A percentile compares a stretch with the other conserved stretches of the same genome.
phyloP scores from a whole-genome alignment of 2,888 invertebrate genomes.

The Agrochola circellaris region DNA sequence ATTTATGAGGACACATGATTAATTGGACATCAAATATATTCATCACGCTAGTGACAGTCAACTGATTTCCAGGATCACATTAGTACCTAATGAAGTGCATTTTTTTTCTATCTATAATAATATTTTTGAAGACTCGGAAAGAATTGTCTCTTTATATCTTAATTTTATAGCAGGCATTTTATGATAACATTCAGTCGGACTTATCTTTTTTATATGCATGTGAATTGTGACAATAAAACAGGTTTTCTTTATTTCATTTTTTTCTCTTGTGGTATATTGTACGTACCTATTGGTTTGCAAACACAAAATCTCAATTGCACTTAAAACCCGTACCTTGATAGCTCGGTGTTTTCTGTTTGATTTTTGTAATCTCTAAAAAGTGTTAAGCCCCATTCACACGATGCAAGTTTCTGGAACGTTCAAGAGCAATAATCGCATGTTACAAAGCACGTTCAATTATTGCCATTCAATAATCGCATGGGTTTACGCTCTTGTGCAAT shows the following conservation, averaged over 20 bases:
- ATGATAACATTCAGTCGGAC: neutral
- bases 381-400: neutral
- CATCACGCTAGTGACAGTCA: neutral
- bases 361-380: neutral
- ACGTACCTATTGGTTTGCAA: neutral
- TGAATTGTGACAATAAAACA: neutral
- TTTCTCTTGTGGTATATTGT: too few species aligned
- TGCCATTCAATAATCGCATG: neutral
- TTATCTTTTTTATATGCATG: conserved; percentile 1
- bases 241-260: neutral
- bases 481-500: neutral
- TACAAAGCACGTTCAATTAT: neutral
- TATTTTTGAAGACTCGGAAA: neutral
- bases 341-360: neutral
- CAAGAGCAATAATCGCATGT: neutral
- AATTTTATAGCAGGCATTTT: neutral
- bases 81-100: too few species aligned
- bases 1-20: neutral
- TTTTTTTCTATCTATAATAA: neutral
- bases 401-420: neutral
- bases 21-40: neutral
- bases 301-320: neutral
- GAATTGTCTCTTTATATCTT: neutral
- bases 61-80: too few species aligned
- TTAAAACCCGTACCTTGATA: neutral